These are phyloP conservation scores for Drosophila monieri DNA, from an alignment of 2,888 invertebrate species.

Conservation along the genomic window DNA sequence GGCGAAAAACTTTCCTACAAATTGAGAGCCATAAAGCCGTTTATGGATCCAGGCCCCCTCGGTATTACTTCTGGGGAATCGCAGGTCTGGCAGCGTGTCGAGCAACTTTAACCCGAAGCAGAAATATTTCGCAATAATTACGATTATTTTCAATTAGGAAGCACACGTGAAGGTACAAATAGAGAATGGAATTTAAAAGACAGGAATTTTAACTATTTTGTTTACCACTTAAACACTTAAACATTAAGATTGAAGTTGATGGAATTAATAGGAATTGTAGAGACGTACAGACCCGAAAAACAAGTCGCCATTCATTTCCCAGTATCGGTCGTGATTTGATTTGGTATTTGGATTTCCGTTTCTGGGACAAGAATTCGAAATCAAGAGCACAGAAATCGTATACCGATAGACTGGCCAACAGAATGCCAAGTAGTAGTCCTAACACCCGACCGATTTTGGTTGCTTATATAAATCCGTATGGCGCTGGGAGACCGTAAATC, in stretches of 20 bases:
- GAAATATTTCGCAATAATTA: slow-evolving; percentile 47
- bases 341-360: slow-evolving; percentile 26
- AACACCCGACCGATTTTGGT: slow-evolving; percentile 10
- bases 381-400: slow-evolving; percentile 10
- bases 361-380: slow-evolving; percentile 15
- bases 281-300: slow-evolving; percentile 59
- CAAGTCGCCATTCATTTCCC: slow-evolving; percentile 74
- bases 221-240: slow-evolving; percentile 32
- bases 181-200: too few relatives aligned
- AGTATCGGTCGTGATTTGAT: slow-evolving; percentile 55
- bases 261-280: slow-evolving; percentile 5
- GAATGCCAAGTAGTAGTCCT: slow-evolving; percentile 39
- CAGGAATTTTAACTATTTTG: slow-evolving; percentile 61
- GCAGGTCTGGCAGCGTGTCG: neutral
- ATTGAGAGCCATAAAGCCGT: slow-evolving; percentile 49
- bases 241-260: slow-evolving; percentile 20
- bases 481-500: slow-evolving; percentile 52
- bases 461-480: slow-evolving; percentile 68
- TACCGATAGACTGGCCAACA: slow-evolving; percentile 16
- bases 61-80: slow-evolving; percentile 20
- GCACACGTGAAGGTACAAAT: slow-evolving; percentile 26
- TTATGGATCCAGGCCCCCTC: slow-evolving; percentile 43
- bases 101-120: slow-evolving; percentile 1
- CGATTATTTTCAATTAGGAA: slow-evolving; percentile 15
- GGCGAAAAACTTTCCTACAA: slow-evolving; percentile 60